Percentiles rank a stretch among this genome's conserved stretches.
Conservation (phyloP, 2,888 invertebrate species). For the Cylindroiulus punctatus region DNA sequence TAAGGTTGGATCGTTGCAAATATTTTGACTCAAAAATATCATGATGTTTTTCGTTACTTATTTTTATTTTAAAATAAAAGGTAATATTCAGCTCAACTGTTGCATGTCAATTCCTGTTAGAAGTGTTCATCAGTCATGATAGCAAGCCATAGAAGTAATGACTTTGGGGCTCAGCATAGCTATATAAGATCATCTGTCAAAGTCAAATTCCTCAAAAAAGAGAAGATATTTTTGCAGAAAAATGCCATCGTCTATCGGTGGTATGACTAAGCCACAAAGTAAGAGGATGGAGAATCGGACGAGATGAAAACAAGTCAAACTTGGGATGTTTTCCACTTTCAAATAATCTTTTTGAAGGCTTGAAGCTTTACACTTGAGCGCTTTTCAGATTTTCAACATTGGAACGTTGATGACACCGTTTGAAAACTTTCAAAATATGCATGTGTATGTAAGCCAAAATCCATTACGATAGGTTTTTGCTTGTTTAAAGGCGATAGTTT, state of each 20-base stretch:
- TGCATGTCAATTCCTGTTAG: conserved; percentile 24
- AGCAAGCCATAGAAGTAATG: background rate
- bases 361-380: background rate
- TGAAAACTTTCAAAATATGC: background rate
- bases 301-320: background rate
- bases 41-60: background rate
- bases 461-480: background rate
- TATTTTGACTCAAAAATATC: background rate
- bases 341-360: background rate
- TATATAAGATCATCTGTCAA: conserved; percentile 45
- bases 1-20: no score
- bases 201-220: conserved; percentile 13
- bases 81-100: background rate
- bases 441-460: background rate
- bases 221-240: background rate
- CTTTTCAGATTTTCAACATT: conserved; percentile 21
- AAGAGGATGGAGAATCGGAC: background rate
- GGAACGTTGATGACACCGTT: background rate
- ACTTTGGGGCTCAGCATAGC: conserved; percentile 23
- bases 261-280: conserved; percentile 17
- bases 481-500: conserved; percentile 12
- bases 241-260: background rate
- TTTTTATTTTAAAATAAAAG: background rate
- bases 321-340: background rate
- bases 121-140: conserved; percentile 11